These are phyloP conservation scores for Macroramphosus scolopax DNA, from an alignment of 2,797 vertebrate genomes.

Conservation along the genomic window DNA sequence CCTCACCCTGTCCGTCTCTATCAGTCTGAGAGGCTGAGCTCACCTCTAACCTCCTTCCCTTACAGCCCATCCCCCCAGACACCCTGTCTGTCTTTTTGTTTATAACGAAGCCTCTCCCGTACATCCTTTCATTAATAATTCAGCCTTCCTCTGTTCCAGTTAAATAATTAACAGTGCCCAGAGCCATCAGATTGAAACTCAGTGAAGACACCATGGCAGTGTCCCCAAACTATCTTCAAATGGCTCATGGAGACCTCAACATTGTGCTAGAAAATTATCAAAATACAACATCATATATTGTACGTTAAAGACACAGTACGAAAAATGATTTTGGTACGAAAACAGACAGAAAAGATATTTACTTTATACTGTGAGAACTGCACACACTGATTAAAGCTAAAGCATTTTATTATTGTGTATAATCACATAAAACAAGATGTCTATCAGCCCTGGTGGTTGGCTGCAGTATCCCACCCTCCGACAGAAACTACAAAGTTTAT, in stretches of 20 bases:
- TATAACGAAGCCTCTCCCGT: slow-evolving; percentile 20
- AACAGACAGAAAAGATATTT: too few relatives aligned
- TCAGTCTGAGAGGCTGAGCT: slow-evolving; percentile 4
- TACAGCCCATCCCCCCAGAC: slow-evolving; percentile 13
- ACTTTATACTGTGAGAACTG: too few relatives aligned
- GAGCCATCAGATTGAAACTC: slow-evolving; percentile 22
- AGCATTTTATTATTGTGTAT: too few relatives aligned
- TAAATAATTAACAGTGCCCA: slow-evolving; percentile 51
- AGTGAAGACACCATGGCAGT: slow-evolving; percentile 8
- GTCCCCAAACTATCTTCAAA: slow-evolving; percentile 11
- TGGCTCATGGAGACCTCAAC: slow-evolving; percentile 1
- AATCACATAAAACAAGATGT: too few relatives aligned
- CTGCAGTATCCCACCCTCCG: too few relatives aligned
- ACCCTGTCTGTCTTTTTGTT: slow-evolving; percentile 14
- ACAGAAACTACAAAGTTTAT: too few relatives aligned
- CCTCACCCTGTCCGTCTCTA: neutral
- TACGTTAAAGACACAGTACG: too few relatives aligned
- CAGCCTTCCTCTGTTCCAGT: slow-evolving; percentile 44
- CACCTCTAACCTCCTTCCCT: slow-evolving; percentile 34
- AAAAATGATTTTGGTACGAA: too few relatives aligned
- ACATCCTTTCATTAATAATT: slow-evolving; percentile 50
- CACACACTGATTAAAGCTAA: too few relatives aligned
- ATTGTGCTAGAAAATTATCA: too few relatives aligned
- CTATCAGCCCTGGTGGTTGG: too few relatives aligned
- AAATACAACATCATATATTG: too few relatives aligned